phyloP scores from a whole-genome alignment of 2,888 invertebrate species.

The Drosophila melanosoma region DNA sequence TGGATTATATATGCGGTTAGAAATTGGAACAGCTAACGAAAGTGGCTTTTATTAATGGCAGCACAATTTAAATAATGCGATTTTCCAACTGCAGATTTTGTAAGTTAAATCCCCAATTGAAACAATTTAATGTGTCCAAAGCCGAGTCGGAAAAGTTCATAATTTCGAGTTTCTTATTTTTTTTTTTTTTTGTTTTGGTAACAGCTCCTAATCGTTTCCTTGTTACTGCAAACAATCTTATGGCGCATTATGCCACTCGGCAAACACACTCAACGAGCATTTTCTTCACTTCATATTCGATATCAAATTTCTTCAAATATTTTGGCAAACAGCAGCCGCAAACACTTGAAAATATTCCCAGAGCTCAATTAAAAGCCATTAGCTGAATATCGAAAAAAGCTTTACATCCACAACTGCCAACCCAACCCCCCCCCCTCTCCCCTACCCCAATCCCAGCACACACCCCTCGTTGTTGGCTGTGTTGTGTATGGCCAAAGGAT shows the following conservation, averaged over 20 bases:
- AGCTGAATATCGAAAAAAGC: conserved; percentile 61
- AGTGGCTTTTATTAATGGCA: conserved; percentile 64
- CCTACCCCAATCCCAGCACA: neutral
- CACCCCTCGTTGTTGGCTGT: conserved; percentile 7
- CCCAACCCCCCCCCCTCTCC: neutral
- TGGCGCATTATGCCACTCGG: conserved; percentile 54
- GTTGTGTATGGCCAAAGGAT: conserved; percentile 74
- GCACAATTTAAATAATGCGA: conserved; percentile 48
- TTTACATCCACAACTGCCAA: neutral
- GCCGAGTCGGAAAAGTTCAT: neutral
- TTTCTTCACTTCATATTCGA: conserved; percentile 66
- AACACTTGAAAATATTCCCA: conserved; percentile 78
- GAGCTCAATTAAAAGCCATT: conserved; percentile 80
- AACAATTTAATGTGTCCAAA: conserved; percentile 20
- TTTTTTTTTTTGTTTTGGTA: conserved; percentile 7
- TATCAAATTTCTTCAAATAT: conserved; percentile 69
- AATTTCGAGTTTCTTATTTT: neutral
- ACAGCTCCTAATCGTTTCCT: conserved; percentile 26
- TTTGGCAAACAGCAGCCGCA: conserved; percentile 72
- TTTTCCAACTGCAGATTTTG: conserved; percentile 25
- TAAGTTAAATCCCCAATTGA: conserved; percentile 21
- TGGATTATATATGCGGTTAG: conserved; percentile 26
- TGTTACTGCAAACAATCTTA: conserved; percentile 32
- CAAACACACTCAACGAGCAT: conserved; percentile 23
- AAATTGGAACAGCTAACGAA: conserved; percentile 67